Evolutionary conservation across 2,888 invertebrate species (phyloP), one percentile per base, ranked within the genome.

Genomic region (Yponomeuta evonymella): DNA sequence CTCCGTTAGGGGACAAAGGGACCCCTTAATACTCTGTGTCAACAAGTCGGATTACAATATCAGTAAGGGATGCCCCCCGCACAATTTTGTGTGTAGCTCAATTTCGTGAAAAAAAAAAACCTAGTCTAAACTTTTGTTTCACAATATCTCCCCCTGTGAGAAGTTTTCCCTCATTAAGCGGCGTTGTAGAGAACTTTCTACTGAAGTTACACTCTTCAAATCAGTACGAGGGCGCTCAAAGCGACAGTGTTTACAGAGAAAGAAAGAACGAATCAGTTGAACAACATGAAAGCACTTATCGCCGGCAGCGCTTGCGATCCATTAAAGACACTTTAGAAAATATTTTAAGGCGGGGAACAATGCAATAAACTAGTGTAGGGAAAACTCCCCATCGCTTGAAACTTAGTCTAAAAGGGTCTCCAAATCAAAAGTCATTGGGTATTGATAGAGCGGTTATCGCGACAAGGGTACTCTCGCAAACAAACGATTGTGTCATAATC

Each of bases 251-350:
- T 86, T 85, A 83, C 81, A 82, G 81, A 87, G 87, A 85, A 85
- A 83, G 79, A 82, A 85, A 84, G 51, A 58, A 83, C 15, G 43
- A 83, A 80, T 82, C 79, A 84, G 83, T 83, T 82, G 81, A 84
- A 83, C 81, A 81, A 84, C 78, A 84, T 79, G 81, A 88, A 87
- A 87, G 85, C 88, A 83, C 86, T 88, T 85, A 83, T 84, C 83
- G 83, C 85, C 81, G 80, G 76, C 78, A 80, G 85, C 86, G 79
- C 51, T 78, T 79, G 83, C 78, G 85, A 82, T 84, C 85, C 88
- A 87, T 89, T 89, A 88, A 83, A 83, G 84, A 86, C 87, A 88
- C 90, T 89, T 88, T 81, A 85, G 83, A 81, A 79, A 70, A 83
- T 84, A 85, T 87, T 89, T 79, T 83, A 88, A 87, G 83, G 85